Base-by-base conservation (phyloP, 2,113 vertebrate species). In the Myiopsitta monachus region DNA sequence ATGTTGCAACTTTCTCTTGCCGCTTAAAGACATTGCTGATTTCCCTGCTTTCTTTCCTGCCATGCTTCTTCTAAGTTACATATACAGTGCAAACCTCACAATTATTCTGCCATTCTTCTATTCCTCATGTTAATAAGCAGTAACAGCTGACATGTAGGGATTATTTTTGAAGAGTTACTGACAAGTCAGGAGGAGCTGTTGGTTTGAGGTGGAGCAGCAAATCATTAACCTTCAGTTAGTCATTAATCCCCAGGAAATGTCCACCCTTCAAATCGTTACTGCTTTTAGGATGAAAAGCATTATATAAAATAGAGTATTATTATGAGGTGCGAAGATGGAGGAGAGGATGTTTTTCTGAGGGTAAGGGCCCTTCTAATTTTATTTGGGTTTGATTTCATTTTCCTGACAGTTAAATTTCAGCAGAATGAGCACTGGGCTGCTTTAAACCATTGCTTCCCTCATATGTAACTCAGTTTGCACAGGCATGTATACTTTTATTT, bases 301-400 rank as follows among this genome's bases (percentile, higher is more conserved):
- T 82, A 24, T 44, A 16, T 36, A 83, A 80, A 51, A 86, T 63
- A 83, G n/a, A 86, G 18, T 90, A 39, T 41, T 52, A 44, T 61
- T 87, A 67, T 72, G 41, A 81, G n/a, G 54, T 75, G 76, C 62
- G 33, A 83, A 66, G 10, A 10, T 1, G 8, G 23, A 17, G 1
- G 0, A 18, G 38, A 64, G 61, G 21, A 18, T 47, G 21, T 47
- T 96, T 95, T 93, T 67, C 36, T 89, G 38, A 85, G 41, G 73
- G 19, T 67, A 78, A 70, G 17, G 44, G 13, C 24, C 14, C n/a
- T 88, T 36, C 3, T 2, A 61, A 83, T 90, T 66, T 72, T 75
- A 74, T 92, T 91, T 79, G 31, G 18, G 30, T 84, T 89, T 90
- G 11, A 88, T 92, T 94, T 92, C 38, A 77, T 87, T 94, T 95